Evolutionary conservation across 2,113 vertebrate genomes (phyloP).

Genomic region (Megalops atlanticus): DNA sequence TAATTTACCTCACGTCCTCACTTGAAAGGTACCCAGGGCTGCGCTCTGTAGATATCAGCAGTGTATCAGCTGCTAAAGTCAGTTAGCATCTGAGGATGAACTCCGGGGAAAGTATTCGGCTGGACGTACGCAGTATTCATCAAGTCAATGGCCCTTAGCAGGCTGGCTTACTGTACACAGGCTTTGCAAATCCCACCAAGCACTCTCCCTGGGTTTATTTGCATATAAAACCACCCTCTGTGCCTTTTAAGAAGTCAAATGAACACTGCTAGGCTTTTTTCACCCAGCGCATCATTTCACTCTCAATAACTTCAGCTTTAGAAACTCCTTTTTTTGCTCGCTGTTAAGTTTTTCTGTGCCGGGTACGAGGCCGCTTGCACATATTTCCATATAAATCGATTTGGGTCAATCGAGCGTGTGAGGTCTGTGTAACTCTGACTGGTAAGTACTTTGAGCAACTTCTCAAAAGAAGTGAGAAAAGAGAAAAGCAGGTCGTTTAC

Average conservation of each 20-base stretch:
- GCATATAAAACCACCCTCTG: neutral
- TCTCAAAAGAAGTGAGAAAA: neutral
- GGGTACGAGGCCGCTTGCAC: neutral
- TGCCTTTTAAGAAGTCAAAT: neutral
- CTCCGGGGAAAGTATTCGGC: neutral
- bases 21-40: neutral
- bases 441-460: neutral
- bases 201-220: neutral
- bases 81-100: neutral
- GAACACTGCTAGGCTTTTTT: neutral
- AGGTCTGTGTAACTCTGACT: neutral
- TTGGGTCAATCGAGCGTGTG: neutral
- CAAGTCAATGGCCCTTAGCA: neutral
- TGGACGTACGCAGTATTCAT: neutral
- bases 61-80: neutral
- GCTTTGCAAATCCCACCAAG: neutral
- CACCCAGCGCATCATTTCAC: neutral
- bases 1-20: neutral
- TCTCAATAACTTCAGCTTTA: neutral
- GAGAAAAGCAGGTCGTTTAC: constrained; percentile 57
- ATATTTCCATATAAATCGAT: constrained; percentile 1
- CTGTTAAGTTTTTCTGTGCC: neutral
- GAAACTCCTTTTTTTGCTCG: neutral
- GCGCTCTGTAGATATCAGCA: neutral
- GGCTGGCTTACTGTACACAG: neutral